phyloP scores from a whole-genome alignment of 2,113 vertebrate genomes.

The Chloroceryle aenea region DNA sequence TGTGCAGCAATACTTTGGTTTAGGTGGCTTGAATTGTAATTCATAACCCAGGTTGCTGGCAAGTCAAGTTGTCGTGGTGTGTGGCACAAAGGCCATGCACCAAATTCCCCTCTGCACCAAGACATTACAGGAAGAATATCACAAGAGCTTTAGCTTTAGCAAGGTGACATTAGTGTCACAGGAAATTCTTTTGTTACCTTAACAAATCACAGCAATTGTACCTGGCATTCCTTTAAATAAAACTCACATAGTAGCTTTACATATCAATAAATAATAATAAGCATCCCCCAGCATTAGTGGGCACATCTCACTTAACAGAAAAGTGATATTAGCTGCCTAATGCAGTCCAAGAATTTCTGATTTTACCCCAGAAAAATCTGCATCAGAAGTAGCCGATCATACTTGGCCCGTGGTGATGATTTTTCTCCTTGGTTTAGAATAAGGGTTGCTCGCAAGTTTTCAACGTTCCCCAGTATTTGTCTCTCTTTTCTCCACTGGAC shows the following conservation, averaged over 20 bases:
- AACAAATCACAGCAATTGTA: constrained; percentile 39
- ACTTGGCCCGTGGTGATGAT: fast-evolving
- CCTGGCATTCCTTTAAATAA: constrained; percentile 12
- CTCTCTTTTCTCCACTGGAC: neutral
- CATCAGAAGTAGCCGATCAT: neutral
- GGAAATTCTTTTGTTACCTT: neutral
- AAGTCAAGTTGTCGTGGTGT: neutral
- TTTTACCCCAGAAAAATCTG: neutral
- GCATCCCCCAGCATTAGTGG: constrained; percentile 6
- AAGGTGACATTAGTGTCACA: constrained; percentile 25
- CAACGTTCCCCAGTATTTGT: neutral
- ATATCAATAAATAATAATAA: constrained; percentile 53
- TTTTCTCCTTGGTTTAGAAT: neutral
- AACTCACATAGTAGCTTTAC: neutral
- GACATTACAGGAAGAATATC: neutral
- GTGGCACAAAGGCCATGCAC: neutral
- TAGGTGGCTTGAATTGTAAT: neutral
- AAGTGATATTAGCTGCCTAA: neutral
- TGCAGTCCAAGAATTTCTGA: neutral
- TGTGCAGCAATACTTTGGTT: neutral
- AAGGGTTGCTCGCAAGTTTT: neutral
- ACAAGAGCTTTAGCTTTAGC: neutral
- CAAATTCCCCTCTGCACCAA: neutral
- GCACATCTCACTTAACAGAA: neutral
- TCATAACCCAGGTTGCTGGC: neutral